Base-by-base conservation (phyloP, 2,797 vertebrate genomes). In the Salmo trutta region DNA sequence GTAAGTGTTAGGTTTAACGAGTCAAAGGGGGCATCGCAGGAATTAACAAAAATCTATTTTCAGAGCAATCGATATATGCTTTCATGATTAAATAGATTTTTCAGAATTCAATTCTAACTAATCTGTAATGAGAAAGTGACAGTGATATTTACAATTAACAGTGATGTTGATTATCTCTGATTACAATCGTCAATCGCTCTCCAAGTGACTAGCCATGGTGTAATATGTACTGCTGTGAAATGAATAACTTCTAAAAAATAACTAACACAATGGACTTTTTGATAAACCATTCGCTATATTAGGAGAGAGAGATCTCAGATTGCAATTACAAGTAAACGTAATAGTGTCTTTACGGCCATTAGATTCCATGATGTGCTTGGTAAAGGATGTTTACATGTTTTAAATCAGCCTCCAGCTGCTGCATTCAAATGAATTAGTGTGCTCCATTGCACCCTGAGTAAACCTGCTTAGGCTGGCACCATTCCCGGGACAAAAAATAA, bases 121-220 rank as follows among this genome's bases (percentile, higher is more conserved):
- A 82, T 62, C 82, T 56, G 77, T 81, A 87, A 90, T 85, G 84
- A 86, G 78, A 89, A 90, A 91, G 89, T 76, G 65, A 79, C 85
- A 41, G n/a, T 41, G 36, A 68, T 79, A 74, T 87, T 91, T 86
- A 85, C 86, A 90, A 93, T 90, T 47, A 14, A 83, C 16, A 88
- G 75, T 80, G 85, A 81, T 84, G 81, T 88, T 89, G 88, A 83
- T 71, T 83, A 88, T 47, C 12, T 47, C 10, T 14, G 41, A 47
- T 47, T 14, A 14, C 41, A 47, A 47, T 81, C 81, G 81, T 87
- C 84, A 86, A 74, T 76, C 80, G 78, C 78, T 69, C 88, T 81
- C 84, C 83, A 52, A 36, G 74, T 80, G 86, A 89, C 89, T 90
- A 83, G 76, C 68, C 74, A 78, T 84, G 79, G 81, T 82, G 81